Evolutionary conservation across 23 tunicate genomes (phyloP), one percentile per base, ranked within the genome.

Genomic region (Styela plicata): DNA sequence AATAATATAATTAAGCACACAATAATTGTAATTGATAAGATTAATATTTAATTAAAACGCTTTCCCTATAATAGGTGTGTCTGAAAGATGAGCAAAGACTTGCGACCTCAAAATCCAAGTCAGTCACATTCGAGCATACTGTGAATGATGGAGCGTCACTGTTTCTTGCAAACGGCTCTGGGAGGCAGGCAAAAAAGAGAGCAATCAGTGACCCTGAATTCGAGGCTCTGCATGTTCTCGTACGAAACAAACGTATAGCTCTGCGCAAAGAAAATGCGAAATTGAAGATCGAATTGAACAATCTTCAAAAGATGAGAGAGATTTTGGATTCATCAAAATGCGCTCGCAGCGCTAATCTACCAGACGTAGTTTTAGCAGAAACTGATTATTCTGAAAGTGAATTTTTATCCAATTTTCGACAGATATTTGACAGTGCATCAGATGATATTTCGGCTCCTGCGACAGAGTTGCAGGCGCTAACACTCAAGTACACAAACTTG

Each of bases 291-390:
- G 81, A 76, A 13, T 29, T 76, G 29, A 76, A 76, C 29, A 24
- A 65, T 29, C 5, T 76, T 20, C 33, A 44, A 7, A 76, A 37
- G 31, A 76, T 76, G 81, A 52, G 53, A 53, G 81, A 76, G 17
- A 44, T 53, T 5, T 29, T 76, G 17, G 66, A 76, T 23, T 36
- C 66, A 0, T 21, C 27, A 16, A 44, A 52, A 1, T 29, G 30
- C 27, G 81, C 81, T 0, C 17, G 23, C 10, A 76, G 81, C 81
- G 66, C 81, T 16, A 76, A 76, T 76, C 26, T 76, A 44, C 81
- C 81, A 2, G 63, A 76, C 22, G 81, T 44, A 10, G 66, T 76
- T 0, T 28, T 36, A 3, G 65, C 81, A 0, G 37, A 52, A 25
- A 65, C 17, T 13, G 27, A 27, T 29, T 44, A 36, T 30, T 36